Percentiles rank a stretch among this genome's conserved stretches.
Evolutionary conservation across 2,797 vertebrate species (phyloP).

Genomic region (Pseudocheirus occidentalis): DNA sequence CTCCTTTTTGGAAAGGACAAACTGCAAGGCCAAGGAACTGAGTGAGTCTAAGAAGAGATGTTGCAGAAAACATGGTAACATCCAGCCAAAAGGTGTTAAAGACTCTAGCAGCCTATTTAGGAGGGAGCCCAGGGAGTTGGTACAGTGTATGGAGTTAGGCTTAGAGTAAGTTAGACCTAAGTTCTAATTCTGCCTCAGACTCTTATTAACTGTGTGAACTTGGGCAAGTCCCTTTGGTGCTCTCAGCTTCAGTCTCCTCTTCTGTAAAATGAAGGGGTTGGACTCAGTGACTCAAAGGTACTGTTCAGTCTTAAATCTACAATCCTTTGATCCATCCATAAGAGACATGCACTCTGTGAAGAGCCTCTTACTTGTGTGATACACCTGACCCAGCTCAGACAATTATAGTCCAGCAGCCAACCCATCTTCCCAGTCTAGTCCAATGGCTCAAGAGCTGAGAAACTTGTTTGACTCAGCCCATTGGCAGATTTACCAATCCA

Average conservation of each 20-base stretch:
- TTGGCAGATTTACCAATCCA: neutral
- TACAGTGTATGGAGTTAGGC: neutral
- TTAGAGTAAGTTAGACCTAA: neutral
- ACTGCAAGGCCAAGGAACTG: neutral
- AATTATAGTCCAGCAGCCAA: neutral
- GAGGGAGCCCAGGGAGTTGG: neutral
- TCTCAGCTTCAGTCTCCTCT: neutral
- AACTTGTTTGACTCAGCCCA: neutral
- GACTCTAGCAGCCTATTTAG: neutral
- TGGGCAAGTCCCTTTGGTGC: neutral
- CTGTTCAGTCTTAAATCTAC: neutral
- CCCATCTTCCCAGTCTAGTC: neutral
- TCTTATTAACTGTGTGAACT: neutral
- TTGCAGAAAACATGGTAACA: neutral
- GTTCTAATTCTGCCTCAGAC: neutral
- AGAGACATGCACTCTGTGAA: neutral
- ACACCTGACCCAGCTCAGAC: neutral
- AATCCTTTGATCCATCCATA: neutral
- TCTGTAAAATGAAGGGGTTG: neutral
- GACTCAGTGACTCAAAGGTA: neutral
- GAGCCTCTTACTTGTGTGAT: neutral
- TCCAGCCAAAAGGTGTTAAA: neutral
- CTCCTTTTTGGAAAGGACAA: neutral
- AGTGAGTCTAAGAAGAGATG: neutral
- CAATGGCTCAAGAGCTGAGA: neutral